phyloP scores from a whole-genome alignment of 1,140 invertebrate genomes.

The Melitaea cinxia region DNA sequence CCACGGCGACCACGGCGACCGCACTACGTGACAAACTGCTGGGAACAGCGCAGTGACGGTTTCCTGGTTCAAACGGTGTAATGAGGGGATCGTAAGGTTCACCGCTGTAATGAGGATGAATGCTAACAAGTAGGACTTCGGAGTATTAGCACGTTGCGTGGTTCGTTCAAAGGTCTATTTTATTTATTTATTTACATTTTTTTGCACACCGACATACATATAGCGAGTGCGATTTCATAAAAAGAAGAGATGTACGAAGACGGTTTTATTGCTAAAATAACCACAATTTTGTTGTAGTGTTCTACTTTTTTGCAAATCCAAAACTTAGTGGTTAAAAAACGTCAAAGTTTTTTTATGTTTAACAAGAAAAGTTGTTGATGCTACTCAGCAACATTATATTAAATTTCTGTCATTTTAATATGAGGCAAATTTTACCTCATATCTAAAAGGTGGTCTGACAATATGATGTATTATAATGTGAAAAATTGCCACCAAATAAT shows the following conservation, averaged over 20 bases:
- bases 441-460: slow-evolving; percentile 16
- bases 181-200: too few species aligned
- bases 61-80: slow-evolving; percentile 48
- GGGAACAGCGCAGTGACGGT: slow-evolving; percentile 47
- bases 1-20: slow-evolving; percentile 42
- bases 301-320: too few species aligned
- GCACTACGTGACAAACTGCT: slow-evolving; percentile 61
- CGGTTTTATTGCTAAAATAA: too few species aligned
- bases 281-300: too few species aligned
- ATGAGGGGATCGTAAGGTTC: slow-evolving; percentile 20
- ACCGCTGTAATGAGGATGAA: slow-evolving; percentile 22
- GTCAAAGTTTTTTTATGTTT: too few species aligned
- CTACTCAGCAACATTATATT: too few species aligned
- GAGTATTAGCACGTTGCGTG: background rate
- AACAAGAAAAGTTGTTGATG: background rate
- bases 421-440: background rate
- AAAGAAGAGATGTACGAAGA: too few species aligned
- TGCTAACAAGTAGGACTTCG: slow-evolving; percentile 8
- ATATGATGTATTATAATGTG: slow-evolving; percentile 21
- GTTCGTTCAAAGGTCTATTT: too few species aligned
- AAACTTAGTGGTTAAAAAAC: too few species aligned
- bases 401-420: background rate
- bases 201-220: too few species aligned
- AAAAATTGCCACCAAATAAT: slow-evolving; percentile 27
- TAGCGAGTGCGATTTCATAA: too few species aligned